A percentile compares a stretch with the other conserved stretches of the same genome.
Evolutionary conservation across 2,797 vertebrate genomes (phyloP).

Genomic region (Meda fulgida): DNA sequence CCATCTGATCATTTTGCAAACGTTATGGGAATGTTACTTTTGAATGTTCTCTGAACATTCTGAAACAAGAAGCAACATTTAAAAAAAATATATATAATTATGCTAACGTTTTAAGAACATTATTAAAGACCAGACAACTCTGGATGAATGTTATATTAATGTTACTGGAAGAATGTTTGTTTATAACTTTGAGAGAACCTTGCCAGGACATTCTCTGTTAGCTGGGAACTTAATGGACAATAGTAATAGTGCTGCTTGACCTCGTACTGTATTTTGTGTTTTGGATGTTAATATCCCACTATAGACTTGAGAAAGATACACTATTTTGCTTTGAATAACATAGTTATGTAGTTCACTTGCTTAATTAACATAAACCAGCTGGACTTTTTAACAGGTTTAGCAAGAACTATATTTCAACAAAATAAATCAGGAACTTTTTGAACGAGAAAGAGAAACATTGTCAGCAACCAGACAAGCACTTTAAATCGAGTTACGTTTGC

Average conservation of each 20-base stretch:
- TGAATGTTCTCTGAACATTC: background rate
- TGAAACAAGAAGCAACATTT: too few relatives aligned
- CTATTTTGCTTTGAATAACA: background rate
- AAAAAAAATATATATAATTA: background rate
- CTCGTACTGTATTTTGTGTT: background rate
- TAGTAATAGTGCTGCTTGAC: background rate
- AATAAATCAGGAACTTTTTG: background rate
- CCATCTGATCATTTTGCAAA: background rate
- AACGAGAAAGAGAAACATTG: background rate
- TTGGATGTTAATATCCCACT: background rate
- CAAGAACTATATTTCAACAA: background rate
- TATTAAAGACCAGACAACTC: background rate
- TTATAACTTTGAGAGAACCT: background rate
- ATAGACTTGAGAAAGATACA: background rate
- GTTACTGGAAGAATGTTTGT: background rate
- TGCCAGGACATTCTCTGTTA: background rate
- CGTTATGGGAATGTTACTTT: background rate
- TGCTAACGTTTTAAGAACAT: background rate
- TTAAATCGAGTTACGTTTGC: background rate
- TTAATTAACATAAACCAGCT: background rate
- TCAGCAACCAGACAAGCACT: conserved; percentile 49
- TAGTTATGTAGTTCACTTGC: background rate
- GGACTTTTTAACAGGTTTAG: background rate
- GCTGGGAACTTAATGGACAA: background rate
- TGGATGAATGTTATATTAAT: background rate